These are phyloP conservation scores for Cryptoprocta ferox DNA, from an alignment of 2,797 vertebrate species.

Conservation along the genomic window DNA sequence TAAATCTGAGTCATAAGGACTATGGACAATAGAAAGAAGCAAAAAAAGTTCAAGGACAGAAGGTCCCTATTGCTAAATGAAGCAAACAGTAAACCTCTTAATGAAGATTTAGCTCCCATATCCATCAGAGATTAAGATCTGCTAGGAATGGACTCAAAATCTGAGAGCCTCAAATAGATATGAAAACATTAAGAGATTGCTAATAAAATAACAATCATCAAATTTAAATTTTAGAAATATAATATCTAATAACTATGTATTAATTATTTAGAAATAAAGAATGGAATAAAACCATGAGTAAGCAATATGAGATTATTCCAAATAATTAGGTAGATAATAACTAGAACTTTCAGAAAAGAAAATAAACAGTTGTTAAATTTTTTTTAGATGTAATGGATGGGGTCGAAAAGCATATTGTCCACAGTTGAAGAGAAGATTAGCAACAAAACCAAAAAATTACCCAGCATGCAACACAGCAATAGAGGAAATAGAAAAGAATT, in stretches of 20 bases:
- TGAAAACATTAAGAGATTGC: not conserved
- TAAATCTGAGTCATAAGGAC: not conserved
- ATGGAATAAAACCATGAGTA: not conserved
- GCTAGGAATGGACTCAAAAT: not conserved
- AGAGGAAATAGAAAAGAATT: not conserved
- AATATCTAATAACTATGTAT: not conserved
- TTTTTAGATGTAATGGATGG: not conserved
- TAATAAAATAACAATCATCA: not conserved
- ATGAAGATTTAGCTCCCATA: not conserved
- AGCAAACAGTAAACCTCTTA: not conserved
- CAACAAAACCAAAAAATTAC: not conserved
- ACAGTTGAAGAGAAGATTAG: not conserved
- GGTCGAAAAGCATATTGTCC: not conserved
- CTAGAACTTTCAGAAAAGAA: not conserved
- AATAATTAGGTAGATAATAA: not conserved
- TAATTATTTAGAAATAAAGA: not conserved
- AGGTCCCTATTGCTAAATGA: not conserved
- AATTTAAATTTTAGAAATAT: not conserved
- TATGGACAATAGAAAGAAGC: not conserved
- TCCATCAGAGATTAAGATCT: not conserved
- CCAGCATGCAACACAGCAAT: not conserved
- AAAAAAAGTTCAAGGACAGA: not conserved
- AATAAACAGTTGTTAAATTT: not conserved
- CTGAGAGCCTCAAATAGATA: not conserved
- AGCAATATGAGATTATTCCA: not conserved